Base-by-base conservation (phyloP, 2,888 invertebrate species). In the Orchesellides sinensis region DNA sequence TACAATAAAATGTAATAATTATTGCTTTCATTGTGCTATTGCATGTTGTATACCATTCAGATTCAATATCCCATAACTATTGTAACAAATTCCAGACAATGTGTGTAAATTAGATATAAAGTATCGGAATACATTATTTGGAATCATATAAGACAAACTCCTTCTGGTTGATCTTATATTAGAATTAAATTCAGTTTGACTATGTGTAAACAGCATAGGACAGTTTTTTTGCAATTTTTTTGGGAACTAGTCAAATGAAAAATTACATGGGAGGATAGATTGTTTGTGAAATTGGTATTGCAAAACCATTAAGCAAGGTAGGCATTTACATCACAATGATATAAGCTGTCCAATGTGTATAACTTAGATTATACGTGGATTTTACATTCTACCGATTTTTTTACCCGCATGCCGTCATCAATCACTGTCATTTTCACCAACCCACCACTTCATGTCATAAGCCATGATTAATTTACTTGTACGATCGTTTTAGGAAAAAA, bases 351-450 rank as follows among this genome's bases (percentile, higher is more conserved):
- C 40, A 23, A 40, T 40, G 40, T 40, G n/a, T n/a, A 40, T 40
- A 40, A 40, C n/a, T 40, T 40, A 25, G 8, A 21, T 52, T 17
- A 17, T 52, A 17, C 52, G 10, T 40, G 40, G 40, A n/a, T n/a
- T n/a, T n/a, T 40, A 40, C n/a, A 40, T 10, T n/a, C 40, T 40
- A 52, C 40, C 54, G 47, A 59, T 59, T 80, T 72, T 74, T 81
- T 45, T 49, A 21, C 23, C 8, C 21, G 10, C n/a, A 29, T 52
- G 40, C 81, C 81, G 59, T 81, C 81, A 81, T 81, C 81, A 81
- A 81, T 81, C 81, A 81, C 73, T 81, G 81, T 81, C 81, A 81
- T 81, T 81, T 74, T 47, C 81, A 81, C 81, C 81, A 74, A 45
- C 81, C 81, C 81, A 68, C 45, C 61, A 73, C 68, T 68, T 73